phyloP scores from a whole-genome alignment of 2,113 vertebrate genomes.

The Diadophis punctatus region DNA sequence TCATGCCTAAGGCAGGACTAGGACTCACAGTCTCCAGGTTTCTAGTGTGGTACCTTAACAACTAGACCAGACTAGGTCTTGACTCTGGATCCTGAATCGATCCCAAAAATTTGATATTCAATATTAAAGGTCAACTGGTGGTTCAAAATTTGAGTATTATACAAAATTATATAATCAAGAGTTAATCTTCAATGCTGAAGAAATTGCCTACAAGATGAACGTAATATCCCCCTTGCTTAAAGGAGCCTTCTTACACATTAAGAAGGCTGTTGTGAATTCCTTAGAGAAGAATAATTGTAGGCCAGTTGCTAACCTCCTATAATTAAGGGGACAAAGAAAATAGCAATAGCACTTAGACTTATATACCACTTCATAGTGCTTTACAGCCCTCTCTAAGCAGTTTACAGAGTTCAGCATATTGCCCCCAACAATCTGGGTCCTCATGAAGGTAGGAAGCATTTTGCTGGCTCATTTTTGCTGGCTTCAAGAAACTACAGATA shows the following conservation, averaged over 20 bases:
- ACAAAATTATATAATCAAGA: not conserved
- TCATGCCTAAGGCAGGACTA: not conserved
- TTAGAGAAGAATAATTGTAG: not conserved
- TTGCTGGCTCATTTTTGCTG: not conserved
- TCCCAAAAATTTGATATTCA: not conserved
- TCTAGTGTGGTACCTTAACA: not conserved
- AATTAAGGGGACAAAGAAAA: not conserved
- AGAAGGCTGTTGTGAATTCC: not conserved
- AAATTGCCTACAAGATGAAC: not conserved
- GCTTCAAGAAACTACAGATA: not conserved
- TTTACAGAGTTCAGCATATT: too few relatives aligned
- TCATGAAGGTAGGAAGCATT: not conserved
- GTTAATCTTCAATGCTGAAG: not conserved
- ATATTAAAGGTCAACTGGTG: not conserved
- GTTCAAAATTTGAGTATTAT: not conserved
- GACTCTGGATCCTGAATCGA: not conserved
- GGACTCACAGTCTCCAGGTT: not conserved
- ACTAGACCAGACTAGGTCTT: not conserved
- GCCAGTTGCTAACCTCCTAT: not conserved
- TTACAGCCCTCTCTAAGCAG: too few relatives aligned
- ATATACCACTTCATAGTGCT: too few relatives aligned
- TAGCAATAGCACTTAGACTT: too few relatives aligned
- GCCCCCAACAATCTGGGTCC: too few relatives aligned
- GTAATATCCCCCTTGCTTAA: not conserved
- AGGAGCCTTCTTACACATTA: not conserved